Evolutionary conservation across 2,797 vertebrate species (phyloP).

Genomic region (Cryptoblepharus egeriae): DNA sequence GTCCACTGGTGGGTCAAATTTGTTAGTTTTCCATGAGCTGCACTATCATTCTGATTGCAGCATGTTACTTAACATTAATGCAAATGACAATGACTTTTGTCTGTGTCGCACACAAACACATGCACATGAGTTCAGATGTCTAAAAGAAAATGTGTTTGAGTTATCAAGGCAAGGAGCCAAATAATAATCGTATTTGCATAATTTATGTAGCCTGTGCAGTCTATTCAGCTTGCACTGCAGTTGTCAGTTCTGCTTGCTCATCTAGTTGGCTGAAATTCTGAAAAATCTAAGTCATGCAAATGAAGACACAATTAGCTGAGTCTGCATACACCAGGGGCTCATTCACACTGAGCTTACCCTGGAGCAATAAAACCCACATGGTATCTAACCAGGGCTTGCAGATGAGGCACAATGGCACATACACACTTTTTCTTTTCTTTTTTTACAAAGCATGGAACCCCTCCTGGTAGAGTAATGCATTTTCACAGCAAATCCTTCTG

Average conservation of each 20-base stretch:
- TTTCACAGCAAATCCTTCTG: neutral
- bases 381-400: neutral
- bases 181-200: neutral
- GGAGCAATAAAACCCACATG: conserved; percentile 15
- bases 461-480: neutral
- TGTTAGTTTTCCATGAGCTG: neutral
- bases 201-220: neutral
- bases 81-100: neutral
- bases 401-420: neutral
- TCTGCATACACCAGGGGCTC: conserved; percentile 12
- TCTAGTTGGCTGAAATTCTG: conserved; percentile 8
- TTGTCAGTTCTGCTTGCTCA: neutral
- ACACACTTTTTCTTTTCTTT: neutral
- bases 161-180: neutral
- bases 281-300: conserved; percentile 15
- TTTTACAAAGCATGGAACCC: neutral
- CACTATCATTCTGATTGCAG: neutral
- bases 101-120: neutral
- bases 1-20: neutral
- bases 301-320: conserved; percentile 2
- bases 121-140: neutral
- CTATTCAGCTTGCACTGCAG: neutral
- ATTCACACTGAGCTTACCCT: conserved; percentile 1
- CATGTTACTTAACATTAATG: neutral
- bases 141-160: neutral